Conservation (phyloP, 2,888 invertebrate species). For the Synergus umbraculus region DNA sequence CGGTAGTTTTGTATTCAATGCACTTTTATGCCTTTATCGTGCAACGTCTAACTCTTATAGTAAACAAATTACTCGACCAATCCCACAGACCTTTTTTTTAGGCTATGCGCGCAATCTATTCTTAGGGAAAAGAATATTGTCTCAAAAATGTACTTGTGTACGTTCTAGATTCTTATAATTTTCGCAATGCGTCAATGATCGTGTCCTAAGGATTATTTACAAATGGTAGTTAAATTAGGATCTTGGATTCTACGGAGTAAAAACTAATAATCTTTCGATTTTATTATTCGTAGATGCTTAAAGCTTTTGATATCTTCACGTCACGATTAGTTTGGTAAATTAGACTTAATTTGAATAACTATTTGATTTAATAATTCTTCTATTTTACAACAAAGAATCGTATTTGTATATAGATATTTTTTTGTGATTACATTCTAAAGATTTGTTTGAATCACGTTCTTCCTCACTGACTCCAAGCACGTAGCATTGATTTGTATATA, state of each 20-base stretch:
- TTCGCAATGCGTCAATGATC: background rate
- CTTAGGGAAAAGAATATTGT: background rate
- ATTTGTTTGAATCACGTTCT: slow-evolving; percentile 46
- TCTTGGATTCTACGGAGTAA: background rate
- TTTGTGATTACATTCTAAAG: slow-evolving; percentile 41
- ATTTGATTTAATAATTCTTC: background rate
- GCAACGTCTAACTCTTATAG: slow-evolving; percentile 6
- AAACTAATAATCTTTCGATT: background rate
- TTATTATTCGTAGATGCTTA: slow-evolving; percentile 26
- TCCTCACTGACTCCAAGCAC: slow-evolving; percentile 38
- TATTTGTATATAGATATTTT: slow-evolving; percentile 45
- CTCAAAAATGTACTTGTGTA: background rate
- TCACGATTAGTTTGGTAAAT: background rate
- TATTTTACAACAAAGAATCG: slow-evolving; percentile 30
- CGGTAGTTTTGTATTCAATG: slow-evolving; percentile 19
- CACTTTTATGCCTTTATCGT: slow-evolving; percentile 30
- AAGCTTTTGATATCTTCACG: slow-evolving; percentile 5
- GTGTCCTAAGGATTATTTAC: slow-evolving; percentile 16
- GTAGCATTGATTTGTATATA: slow-evolving; percentile 49
- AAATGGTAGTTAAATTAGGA: slow-evolving; percentile 4
- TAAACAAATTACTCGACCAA: slow-evolving; percentile 30
- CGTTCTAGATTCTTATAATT: slow-evolving; percentile 8
- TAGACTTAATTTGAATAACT: background rate
- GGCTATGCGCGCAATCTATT: slow-evolving; percentile 18
- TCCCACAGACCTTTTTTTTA: background rate